These are phyloP conservation scores for Geotrypetes seraphini DNA, from an alignment of 2,797 vertebrate genomes.

Conservation along the genomic window DNA sequence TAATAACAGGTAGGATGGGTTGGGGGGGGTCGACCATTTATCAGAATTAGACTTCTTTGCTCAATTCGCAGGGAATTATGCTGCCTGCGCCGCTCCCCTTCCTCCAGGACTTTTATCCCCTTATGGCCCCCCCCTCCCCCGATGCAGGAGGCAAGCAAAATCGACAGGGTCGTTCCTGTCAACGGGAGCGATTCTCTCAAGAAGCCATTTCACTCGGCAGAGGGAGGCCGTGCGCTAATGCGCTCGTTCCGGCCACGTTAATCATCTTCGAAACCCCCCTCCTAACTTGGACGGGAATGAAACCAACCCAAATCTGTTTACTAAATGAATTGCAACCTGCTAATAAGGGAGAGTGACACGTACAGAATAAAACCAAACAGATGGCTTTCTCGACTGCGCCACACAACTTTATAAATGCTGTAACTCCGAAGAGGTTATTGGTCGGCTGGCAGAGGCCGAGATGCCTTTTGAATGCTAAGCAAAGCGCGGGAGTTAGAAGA, in stretches of 20 bases:
- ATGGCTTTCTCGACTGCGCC: slow-evolving; percentile 71
- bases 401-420: slow-evolving; percentile 65
- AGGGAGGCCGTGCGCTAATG: slow-evolving; percentile 82
- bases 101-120: slow-evolving; percentile 61
- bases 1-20: slow-evolving; percentile 79
- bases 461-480: slow-evolving; percentile 55
- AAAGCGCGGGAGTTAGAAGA: slow-evolving; percentile 39
- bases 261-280: slow-evolving; percentile 82
- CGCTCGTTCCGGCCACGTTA: slow-evolving; percentile 79
- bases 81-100: slow-evolving; percentile 63
- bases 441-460: slow-evolving; percentile 46
- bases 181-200: slow-evolving; percentile 79
- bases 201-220: slow-evolving; percentile 82
- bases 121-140: slow-evolving; percentile 62
- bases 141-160: slow-evolving; percentile 96
- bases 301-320: slow-evolving; percentile 67
- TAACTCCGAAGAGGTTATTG: slow-evolving; percentile 60
- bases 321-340: slow-evolving; percentile 85
- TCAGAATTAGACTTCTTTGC: slow-evolving; percentile 81
- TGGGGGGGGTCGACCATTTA: slow-evolving; percentile 80
- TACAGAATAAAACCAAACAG: slow-evolving; percentile 77
- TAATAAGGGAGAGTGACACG: slow-evolving; percentile 71
- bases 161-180: slow-evolving; percentile 92
- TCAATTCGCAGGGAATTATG: slow-evolving; percentile 67
- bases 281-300: slow-evolving; percentile 73